Percentiles rank a stretch among this genome's conserved stretches.
These are phyloP conservation scores for Agrochola litura DNA, from an alignment of 2,888 invertebrate genomes.

Conservation along the genomic window DNA sequence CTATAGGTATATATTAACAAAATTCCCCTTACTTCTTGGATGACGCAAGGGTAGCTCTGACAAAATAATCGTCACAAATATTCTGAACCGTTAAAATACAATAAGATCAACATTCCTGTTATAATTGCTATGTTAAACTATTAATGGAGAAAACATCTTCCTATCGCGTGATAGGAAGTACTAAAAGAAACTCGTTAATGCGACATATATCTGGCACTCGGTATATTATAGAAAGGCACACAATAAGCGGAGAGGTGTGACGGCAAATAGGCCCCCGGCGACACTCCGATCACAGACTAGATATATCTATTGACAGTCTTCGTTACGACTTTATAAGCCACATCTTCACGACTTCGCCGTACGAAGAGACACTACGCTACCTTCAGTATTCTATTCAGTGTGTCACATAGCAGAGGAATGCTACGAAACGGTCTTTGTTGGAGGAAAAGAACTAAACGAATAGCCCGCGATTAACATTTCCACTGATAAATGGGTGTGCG, in stretches of 20 bases:
- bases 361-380: conserved; percentile 75
- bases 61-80: conserved; percentile 35
- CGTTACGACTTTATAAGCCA: conserved; percentile 83
- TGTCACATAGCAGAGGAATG: conserved; percentile 21
- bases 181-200: conserved; percentile 76
- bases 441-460: conserved; percentile 25
- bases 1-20: conserved; percentile 41
- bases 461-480: conserved; percentile 36
- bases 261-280: conserved; percentile 89
- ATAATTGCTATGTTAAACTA: conserved; percentile 35
- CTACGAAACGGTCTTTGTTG: conserved; percentile 19
- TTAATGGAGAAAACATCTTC: conserved; percentile 39
- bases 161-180: conserved; percentile 33
- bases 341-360: conserved; percentile 78
- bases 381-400: conserved; percentile 31
- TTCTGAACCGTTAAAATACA: conserved; percentile 20
- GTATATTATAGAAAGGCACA: conserved; percentile 89
- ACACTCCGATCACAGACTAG: conserved; percentile 90
- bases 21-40: conserved; percentile 48
- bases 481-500: conserved; percentile 41
- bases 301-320: conserved; percentile 89
- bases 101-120: conserved; percentile 39
- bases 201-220: conserved; percentile 79
- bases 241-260: conserved; percentile 90
- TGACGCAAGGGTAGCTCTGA: conserved; percentile 38